phyloP scores from a whole-genome alignment of 2,888 invertebrate genomes.

The Archips crataeganus region DNA sequence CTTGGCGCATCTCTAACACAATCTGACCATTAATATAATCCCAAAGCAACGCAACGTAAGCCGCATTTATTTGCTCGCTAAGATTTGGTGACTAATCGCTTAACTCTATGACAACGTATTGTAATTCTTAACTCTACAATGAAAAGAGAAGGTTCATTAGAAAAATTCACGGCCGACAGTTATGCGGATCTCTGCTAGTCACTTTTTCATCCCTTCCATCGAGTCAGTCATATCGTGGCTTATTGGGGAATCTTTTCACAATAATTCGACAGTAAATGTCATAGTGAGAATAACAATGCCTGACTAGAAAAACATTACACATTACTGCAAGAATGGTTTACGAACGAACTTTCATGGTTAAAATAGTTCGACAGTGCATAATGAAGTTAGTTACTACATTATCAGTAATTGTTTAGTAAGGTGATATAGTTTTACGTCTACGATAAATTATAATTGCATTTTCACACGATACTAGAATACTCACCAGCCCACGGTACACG shows the following conservation, averaged over 20 bases:
- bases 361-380: neutral
- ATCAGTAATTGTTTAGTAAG: neutral
- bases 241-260: neutral
- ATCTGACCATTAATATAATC: too few species aligned
- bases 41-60: too few species aligned
- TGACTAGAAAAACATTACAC: neutral
- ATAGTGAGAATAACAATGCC: neutral
- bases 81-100: too few species aligned
- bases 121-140: neutral
- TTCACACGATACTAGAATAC: neutral
- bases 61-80: too few species aligned
- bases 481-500: constrained; percentile 5
- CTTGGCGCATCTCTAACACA: too few species aligned
- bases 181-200: neutral
- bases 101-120: too few species aligned
- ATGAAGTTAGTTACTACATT: neutral
- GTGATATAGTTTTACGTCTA: neutral
- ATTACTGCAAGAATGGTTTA: too few species aligned
- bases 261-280: too few species aligned
- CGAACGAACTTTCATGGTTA: too few species aligned
- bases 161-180: neutral
- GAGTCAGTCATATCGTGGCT: too few species aligned
- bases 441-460: neutral
- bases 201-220: neutral
- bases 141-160: neutral